Conservation (phyloP, 1,140 invertebrate genomes). For the Drosophila fuyamai region DNA sequence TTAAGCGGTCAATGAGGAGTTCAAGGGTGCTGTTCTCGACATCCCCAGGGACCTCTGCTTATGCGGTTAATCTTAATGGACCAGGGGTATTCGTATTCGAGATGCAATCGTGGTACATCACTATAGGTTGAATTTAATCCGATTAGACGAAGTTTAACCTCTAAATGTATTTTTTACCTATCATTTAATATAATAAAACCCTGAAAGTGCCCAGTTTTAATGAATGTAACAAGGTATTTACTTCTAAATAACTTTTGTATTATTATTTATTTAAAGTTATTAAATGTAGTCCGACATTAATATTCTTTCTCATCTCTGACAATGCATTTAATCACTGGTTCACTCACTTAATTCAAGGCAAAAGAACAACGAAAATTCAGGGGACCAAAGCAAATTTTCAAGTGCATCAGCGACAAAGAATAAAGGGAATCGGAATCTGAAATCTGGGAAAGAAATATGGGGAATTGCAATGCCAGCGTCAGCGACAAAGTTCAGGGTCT, state of each 20-base stretch:
- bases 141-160: not conserved
- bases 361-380: conserved; percentile 15
- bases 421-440: conserved; percentile 9
- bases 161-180: not conserved
- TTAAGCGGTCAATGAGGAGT: conserved; percentile 70
- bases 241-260: no score
- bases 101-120: conserved; percentile 5
- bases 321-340: conserved; percentile 64
- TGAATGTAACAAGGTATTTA: no score
- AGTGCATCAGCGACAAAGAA: conserved; percentile 56
- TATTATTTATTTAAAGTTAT: no score
- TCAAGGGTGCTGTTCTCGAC: conserved; percentile 58
- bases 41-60: conserved; percentile 31
- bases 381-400: conserved; percentile 38
- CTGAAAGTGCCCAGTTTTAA: no score
- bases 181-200: no score
- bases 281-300: not conserved
- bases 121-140: not conserved
- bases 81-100: conserved; percentile 32
- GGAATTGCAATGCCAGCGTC: conserved; percentile 50
- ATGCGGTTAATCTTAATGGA: conserved; percentile 31
- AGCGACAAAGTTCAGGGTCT: conserved; percentile 74
- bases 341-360: conserved; percentile 62
- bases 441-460: conserved; percentile 32
- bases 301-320: conserved; percentile 9